Evolutionary conservation across 2,113 vertebrate genomes (phyloP).

Genomic region (Pygoscelis adeliae): DNA sequence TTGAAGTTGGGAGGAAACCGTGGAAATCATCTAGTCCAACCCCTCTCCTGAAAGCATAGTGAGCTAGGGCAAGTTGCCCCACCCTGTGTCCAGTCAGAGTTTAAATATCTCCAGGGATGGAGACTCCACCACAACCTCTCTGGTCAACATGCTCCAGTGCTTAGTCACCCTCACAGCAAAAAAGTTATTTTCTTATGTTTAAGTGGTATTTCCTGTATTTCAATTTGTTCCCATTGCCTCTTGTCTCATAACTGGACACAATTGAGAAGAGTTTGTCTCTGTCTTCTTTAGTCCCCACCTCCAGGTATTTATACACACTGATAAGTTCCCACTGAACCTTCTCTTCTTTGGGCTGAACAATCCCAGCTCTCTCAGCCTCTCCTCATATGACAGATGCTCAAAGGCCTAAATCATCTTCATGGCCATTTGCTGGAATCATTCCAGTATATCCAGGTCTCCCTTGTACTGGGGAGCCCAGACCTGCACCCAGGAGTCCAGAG

Average conservation of each 20-base stretch:
- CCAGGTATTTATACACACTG: background rate
- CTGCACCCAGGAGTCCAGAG: background rate
- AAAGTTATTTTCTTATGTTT: background rate
- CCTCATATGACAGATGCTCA: background rate
- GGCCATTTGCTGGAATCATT: background rate
- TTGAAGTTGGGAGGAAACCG: background rate
- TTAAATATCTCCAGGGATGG: background rate
- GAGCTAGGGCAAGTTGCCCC: background rate
- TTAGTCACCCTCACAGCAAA: background rate
- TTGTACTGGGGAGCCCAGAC: background rate
- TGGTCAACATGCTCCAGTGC: background rate
- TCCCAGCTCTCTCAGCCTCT: background rate
- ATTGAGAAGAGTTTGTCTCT: background rate
- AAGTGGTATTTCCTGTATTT: background rate
- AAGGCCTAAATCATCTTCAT: background rate
- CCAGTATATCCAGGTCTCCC: background rate
- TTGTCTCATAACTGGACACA: background rate
- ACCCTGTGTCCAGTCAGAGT: too few relatives aligned
- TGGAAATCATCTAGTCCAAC: background rate
- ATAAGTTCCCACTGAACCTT: background rate
- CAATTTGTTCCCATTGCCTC: background rate
- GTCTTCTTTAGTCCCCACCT: background rate
- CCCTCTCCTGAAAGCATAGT: background rate
- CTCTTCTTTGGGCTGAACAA: background rate
- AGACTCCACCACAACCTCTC: background rate